Percentiles rank a stretch among this genome's conserved stretches.
phyloP scores from a whole-genome alignment of 2,797 vertebrate genomes.

The Gallinago stenura region DNA sequence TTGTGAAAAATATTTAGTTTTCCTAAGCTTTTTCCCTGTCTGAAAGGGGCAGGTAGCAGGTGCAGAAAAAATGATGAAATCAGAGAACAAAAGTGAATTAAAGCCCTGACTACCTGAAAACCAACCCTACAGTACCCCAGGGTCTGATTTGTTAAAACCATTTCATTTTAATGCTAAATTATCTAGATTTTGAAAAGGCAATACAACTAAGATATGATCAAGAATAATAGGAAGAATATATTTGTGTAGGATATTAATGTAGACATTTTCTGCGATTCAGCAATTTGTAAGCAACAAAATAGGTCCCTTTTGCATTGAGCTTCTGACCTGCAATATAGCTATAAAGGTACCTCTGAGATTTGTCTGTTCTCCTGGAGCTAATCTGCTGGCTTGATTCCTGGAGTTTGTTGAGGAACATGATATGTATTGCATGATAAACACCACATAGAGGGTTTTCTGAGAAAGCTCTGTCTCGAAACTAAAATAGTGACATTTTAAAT shows the following conservation, averaged over 20 bases:
- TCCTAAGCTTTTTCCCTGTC: neutral
- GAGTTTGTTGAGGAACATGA: constrained; percentile 58
- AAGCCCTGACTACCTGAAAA: neutral
- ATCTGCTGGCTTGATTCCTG: constrained; percentile 59
- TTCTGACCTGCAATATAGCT: constrained; percentile 67
- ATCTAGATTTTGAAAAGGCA: neutral
- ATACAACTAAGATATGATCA: constrained; percentile 1
- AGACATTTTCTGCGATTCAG: constrained; percentile 62
- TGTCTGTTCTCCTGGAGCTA: constrained; percentile 62
- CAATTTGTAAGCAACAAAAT: constrained; percentile 67
- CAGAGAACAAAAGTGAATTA: neutral
- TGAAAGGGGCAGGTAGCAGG: neutral
- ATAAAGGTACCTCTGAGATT: constrained; percentile 60
- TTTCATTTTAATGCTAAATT: neutral
- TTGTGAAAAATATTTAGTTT: neutral
- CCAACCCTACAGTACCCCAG: neutral
- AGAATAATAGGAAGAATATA: constrained; percentile 5
- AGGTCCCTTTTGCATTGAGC: constrained; percentile 46
- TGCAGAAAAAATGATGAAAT: neutral
- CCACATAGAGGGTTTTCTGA: neutral
- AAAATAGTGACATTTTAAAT: constrained; percentile 31
- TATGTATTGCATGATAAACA: constrained; percentile 44
- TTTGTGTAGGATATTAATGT: constrained; percentile 35
- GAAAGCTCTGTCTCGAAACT: constrained; percentile 38
- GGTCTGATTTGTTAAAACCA: constrained; percentile 2